Evolutionary conservation across 1,140 invertebrate genomes (phyloP).

Genomic region (Chionoecetes opilio): DNA sequence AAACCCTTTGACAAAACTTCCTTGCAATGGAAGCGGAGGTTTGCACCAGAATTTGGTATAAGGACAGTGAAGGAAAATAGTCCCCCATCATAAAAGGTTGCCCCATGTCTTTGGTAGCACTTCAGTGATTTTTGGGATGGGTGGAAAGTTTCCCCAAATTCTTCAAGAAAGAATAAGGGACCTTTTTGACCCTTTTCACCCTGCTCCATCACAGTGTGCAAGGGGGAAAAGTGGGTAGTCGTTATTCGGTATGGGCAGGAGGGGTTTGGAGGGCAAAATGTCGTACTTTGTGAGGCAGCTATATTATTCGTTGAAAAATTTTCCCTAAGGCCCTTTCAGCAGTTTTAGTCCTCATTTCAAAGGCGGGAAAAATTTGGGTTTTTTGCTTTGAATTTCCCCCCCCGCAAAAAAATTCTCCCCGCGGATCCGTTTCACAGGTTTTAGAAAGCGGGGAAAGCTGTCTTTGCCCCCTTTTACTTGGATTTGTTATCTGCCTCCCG

Average conservation of each 20-base stretch:
- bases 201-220: conserved; percentile 28
- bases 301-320: not conserved
- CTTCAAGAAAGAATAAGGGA: too few relatives aligned
- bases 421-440: not conserved
- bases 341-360: not conserved
- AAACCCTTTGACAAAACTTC: too few relatives aligned
- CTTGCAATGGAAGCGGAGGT: too few relatives aligned
- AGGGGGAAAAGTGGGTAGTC: not conserved
- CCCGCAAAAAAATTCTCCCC: not conserved
- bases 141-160: too few relatives aligned
- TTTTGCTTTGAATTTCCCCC: conserved; percentile 43
- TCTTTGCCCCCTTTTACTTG: too few relatives aligned
- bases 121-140: too few relatives aligned
- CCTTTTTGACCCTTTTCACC: not conserved
- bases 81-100: too few relatives aligned
- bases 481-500: too few relatives aligned
- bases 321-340: not conserved
- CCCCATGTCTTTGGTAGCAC: too few relatives aligned
- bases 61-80: too few relatives aligned
- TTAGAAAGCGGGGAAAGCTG: too few relatives aligned
- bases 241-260: not conserved
- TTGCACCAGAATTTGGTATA: too few relatives aligned
- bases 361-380: not conserved
- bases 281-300: not conserved
- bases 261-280: not conserved